Evolutionary conservation across 2,888 invertebrate species (phyloP), one percentile per base, ranked within the genome.

Genomic region (Neelides folsomi): DNA sequence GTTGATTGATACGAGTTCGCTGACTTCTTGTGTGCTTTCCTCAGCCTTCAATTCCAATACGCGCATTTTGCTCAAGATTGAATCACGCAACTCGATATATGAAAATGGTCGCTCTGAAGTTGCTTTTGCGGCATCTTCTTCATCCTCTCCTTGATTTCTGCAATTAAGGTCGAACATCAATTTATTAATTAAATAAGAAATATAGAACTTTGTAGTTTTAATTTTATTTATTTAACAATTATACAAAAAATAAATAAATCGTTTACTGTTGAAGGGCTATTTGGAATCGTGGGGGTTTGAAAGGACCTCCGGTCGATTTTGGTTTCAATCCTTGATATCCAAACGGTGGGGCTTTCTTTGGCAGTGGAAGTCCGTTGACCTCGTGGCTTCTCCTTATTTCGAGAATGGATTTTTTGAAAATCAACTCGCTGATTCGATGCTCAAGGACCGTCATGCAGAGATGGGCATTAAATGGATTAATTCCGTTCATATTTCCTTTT

Each of bases 361-460:
- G 58, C 2, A 52, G 34, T 1, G 51, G 46, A 15, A 47, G 48
- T 15, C 52, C 49, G n/a, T 58, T 56, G 9, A 58, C 7, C 41
- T 58, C 58, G n/a, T 56, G 54, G 1, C 38, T 7, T 19, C 54
- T 58, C 9, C 56, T 48, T 3, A 58, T 49, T 47, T 58, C 58
- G 19, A 54, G 40, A 44, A 51, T 19, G 34, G 53, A 56, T 37
- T 47, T 56, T 37, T 56, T 54, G 19, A 58, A 58, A 10, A 54
- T n/a, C 5, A 62, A 44, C 16, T 62, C 56, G 1, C 54, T 54
- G 3, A 59, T 53, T 2, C 59, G 44, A 44, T 62, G 56, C 37
- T 62, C 62, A 40, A 62, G 19, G 1, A 55, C 59, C 27, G 55
- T 56, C 43, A 62, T 56, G 42, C 58, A 57, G 2, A 62, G 47